Conservation (phyloP, 2,888 invertebrate genomes). For the Acronicta aceris region DNA sequence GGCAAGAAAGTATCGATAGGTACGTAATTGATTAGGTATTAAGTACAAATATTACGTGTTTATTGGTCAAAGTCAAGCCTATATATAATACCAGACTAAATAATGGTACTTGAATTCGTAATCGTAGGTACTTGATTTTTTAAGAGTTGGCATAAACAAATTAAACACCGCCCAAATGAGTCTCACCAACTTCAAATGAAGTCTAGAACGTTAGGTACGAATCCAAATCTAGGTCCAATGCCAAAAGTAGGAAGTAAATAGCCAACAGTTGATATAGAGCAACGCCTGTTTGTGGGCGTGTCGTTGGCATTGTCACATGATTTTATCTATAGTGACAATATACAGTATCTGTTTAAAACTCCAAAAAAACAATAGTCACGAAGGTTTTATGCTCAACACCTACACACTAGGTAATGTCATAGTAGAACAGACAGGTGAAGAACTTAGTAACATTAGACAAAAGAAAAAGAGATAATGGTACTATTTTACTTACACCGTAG, state of each 20-base stretch:
- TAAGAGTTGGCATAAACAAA: background rate
- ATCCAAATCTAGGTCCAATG: constrained; percentile 15
- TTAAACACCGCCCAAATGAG: background rate
- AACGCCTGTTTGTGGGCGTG: constrained; percentile 41
- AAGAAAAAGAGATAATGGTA: too few relatives aligned
- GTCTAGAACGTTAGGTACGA: constrained; percentile 8
- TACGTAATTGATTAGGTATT: too few relatives aligned
- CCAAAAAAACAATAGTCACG: constrained; percentile 9
- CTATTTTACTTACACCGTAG: too few relatives aligned
- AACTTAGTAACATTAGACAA: background rate
- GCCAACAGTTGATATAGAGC: constrained; percentile 32
- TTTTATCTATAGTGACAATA: constrained; percentile 27
- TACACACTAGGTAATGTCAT: background rate
- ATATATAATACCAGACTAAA: too few relatives aligned
- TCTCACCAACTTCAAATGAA: constrained; percentile 8
- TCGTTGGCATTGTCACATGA: constrained; percentile 39
- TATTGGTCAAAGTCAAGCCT: background rate
- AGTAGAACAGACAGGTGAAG: background rate
- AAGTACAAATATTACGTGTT: too few relatives aligned
- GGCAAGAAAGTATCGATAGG: background rate
- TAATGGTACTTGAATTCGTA: too few relatives aligned
- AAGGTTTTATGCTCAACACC: background rate
- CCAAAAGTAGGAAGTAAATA: constrained; percentile 45
- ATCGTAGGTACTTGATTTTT: too few relatives aligned
- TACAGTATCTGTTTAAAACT: constrained; percentile 1